Evolutionary conservation across 2,113 vertebrate genomes (phyloP).

Genomic region (Isurus oxyrinchus): DNA sequence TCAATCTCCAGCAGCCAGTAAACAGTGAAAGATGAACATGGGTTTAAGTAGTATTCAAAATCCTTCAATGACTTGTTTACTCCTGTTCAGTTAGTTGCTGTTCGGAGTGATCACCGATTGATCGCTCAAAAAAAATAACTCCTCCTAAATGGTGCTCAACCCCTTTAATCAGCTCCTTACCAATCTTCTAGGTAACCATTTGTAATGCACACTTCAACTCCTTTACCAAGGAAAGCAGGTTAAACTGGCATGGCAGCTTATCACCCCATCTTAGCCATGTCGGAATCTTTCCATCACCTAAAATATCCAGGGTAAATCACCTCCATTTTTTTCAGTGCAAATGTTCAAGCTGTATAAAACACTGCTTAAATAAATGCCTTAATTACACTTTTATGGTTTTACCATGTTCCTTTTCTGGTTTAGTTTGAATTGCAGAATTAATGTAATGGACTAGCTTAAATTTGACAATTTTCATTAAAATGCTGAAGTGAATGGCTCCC

Average conservation of each 20-base stretch:
- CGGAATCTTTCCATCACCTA: neutral
- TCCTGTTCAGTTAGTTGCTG: neutral
- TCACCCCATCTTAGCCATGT: neutral
- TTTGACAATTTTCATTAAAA: constrained; percentile 21
- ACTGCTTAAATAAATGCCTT: neutral
- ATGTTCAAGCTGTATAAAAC: neutral
- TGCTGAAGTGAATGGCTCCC: neutral
- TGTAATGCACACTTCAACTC: neutral
- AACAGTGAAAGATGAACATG: too few relatives aligned
- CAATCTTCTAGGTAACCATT: neutral
- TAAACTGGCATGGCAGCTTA: neutral
- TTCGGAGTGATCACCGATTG: neutral
- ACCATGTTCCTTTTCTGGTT: neutral
- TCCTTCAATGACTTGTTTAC: too few relatives aligned
- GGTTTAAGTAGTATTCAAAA: too few relatives aligned
- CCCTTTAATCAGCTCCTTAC: neutral
- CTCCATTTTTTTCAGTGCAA: neutral
- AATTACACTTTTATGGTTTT: neutral
- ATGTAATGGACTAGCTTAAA: neutral
- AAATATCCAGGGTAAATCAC: neutral
- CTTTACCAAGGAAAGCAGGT: neutral
- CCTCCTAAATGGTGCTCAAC: neutral
- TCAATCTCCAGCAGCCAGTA: too few relatives aligned
- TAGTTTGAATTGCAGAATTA: neutral
- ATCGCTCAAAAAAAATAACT: neutral